Evolutionary conservation across 1,140 invertebrate species (phyloP).

Genomic region (Drosophila bocki): DNA sequence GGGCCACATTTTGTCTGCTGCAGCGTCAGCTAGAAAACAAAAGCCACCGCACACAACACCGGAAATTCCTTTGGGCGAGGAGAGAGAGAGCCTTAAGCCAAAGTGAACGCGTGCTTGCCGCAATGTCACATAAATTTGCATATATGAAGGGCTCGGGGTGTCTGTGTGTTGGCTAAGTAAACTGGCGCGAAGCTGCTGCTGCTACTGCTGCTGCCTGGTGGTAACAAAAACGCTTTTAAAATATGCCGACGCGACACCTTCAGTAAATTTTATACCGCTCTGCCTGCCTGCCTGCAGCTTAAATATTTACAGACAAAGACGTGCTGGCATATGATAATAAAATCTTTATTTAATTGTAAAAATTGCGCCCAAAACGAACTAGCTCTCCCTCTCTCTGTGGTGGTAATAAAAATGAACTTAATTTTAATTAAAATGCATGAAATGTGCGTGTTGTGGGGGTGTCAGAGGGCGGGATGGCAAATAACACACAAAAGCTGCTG

Average conservation of each 20-base stretch:
- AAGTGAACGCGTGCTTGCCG: conserved; percentile 75
- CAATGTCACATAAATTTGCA: conserved; percentile 81
- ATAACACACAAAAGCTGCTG: conserved; percentile 54
- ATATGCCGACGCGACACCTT: conserved; percentile 85
- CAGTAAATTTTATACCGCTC: conserved; percentile 79
- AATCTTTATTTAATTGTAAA: conserved; percentile 84
- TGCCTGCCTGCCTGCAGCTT: conserved; percentile 14
- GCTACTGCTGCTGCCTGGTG: background rate
- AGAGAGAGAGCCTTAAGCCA: conserved; percentile 61
- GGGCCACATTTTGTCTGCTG: conserved; percentile 55
- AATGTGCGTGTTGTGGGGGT: conserved; percentile 56
- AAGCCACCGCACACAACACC: conserved; percentile 55
- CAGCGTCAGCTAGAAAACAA: conserved; percentile 84
- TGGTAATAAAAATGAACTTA: conserved; percentile 81
- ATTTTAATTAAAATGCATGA: conserved; percentile 84
- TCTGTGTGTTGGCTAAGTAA: conserved; percentile 68
- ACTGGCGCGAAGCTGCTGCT: conserved; percentile 49
- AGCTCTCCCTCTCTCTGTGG: conserved; percentile 11
- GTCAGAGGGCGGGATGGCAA: conserved; percentile 3
- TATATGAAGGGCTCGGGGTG: conserved; percentile 51
- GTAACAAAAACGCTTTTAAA: conserved; percentile 84
- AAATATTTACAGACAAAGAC: conserved; percentile 26
- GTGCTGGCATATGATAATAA: conserved; percentile 71
- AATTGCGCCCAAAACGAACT: conserved; percentile 67
- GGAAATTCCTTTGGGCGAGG: conserved; percentile 77